Evolutionary conservation across 2,888 invertebrate genomes (phyloP).

Genomic region (Scaptomyza tumidula): DNA sequence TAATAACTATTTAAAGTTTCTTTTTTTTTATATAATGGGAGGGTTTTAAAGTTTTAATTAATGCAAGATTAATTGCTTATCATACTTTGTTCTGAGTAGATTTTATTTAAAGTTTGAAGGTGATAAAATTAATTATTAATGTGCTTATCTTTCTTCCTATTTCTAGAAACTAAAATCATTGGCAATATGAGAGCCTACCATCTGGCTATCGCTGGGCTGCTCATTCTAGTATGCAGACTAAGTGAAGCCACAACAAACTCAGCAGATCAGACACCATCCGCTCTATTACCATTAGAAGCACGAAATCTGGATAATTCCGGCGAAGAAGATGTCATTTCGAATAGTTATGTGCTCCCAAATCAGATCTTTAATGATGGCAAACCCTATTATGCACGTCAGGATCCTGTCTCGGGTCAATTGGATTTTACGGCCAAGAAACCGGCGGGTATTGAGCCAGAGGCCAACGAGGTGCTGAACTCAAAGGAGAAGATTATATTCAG

Average conservation of each 20-base stretch:
- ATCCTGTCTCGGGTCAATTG: conserved; percentile 88
- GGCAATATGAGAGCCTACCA: conserved; percentile 45
- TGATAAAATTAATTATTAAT: too few relatives aligned
- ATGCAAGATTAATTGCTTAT: too few relatives aligned
- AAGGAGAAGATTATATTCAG: conserved; percentile 87
- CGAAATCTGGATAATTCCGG: conserved; percentile 73
- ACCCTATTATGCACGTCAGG: conserved; percentile 89
- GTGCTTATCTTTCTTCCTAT: too few relatives aligned
- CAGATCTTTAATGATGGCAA: conserved; percentile 89
- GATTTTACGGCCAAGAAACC: conserved; percentile 87
- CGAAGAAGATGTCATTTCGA: conserved; percentile 82
- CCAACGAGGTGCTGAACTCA: conserved; percentile 83
- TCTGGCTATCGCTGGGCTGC: conserved; percentile 34
- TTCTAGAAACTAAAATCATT: neutral
- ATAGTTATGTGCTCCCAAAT: conserved; percentile 85
- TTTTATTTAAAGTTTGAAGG: too few relatives aligned
- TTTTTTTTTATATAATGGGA: neutral
- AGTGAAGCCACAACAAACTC: conserved; percentile 7
- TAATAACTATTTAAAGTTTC: neutral
- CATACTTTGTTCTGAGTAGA: too few relatives aligned
- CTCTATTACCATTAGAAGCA: conserved; percentile 80
- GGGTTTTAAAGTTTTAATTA: neutral
- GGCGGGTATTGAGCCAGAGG: conserved; percentile 83
- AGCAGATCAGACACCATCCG: conserved; percentile 64
- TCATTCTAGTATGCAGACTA: conserved; percentile 34